Base-by-base conservation (phyloP, 92 coral and sea anemone species). In the Bergia puertoricense region DNA sequence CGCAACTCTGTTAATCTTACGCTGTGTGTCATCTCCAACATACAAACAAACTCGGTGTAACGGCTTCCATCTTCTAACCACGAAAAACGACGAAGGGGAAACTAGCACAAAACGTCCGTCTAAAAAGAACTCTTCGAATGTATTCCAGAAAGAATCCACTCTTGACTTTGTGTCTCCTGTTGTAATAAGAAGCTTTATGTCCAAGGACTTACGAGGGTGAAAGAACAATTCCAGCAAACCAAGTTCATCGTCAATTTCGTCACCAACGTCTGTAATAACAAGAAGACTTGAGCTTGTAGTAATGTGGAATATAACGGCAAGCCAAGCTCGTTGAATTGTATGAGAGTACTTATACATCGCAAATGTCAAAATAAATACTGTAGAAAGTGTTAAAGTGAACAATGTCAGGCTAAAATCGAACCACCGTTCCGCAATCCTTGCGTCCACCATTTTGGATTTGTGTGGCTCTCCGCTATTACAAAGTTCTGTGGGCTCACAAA, bases 1-100 rank as follows among this genome's bases (percentile, higher is more conserved):
- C 40, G 36, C 67, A 2, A 13, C 66, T 30, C 62, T 79, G 42
- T 79, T 79, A 50, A 79, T 51, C 82, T 46, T 79, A 50, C 82
- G 82, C 66, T 30, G 67, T 23, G 82, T 79, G 42, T 79, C 82
- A 51, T 48, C 41, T 79, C 82, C 82, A 50, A 79, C 82, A 54
- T 46, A 48, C 67, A 79, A 37, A 51, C 43, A 46, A 4, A 79
- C 82, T 30, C 43, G 42, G 66, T 79, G 82, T 5, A 79, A 23
- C 20, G 82, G 82, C 44, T 79, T 46, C 62, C 38, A 30, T 0
- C 43, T 50, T 50, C n/a, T 50, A 39, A 48, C 40, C 42, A 79
- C 82, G 40, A n/a, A 46, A 38, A 79, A 79, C 41, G 66, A 79
- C 4, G 82, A 79, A 13, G 82, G 66, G 10, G 82, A 79, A 6